These are phyloP conservation scores for Cariama cristata DNA, from an alignment of 2,113 vertebrate genomes.

Conservation along the genomic window DNA sequence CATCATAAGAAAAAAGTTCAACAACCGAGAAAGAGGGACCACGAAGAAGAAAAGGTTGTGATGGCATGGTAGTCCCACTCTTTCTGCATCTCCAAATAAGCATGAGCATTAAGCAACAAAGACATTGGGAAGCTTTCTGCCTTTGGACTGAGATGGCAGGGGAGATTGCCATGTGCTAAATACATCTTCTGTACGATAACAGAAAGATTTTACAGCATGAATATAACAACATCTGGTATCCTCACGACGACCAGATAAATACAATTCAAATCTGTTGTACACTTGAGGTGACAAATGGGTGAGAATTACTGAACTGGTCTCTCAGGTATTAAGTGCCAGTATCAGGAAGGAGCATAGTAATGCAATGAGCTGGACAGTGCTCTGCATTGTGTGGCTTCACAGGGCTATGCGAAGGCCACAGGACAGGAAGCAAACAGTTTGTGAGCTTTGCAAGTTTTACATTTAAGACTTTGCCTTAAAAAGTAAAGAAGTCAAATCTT, in stretches of 20 bases:
- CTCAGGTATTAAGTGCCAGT: not conserved
- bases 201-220: not conserved
- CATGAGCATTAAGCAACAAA: not conserved
- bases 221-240: not conserved
- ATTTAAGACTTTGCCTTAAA: not conserved
- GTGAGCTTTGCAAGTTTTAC: not conserved
- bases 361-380: not conserved
- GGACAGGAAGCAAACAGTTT: not conserved
- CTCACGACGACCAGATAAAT: not conserved
- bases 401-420: accelerated
- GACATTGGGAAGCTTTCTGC: not conserved
- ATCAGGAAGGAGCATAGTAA: not conserved
- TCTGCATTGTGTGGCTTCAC: not conserved
- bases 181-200: accelerated
- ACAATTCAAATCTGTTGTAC: not conserved
- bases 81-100: not conserved
- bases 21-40: not conserved
- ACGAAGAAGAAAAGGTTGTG: not conserved
- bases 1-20: not conserved
- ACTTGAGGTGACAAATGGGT: not conserved
- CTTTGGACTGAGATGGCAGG: not conserved
- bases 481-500: not conserved
- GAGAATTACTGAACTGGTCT: not conserved
- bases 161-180: not conserved
- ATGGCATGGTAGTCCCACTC: not conserved